These are phyloP conservation scores for Aix galericulata DNA, from an alignment of 2,113 vertebrate species.

Conservation along the genomic window DNA sequence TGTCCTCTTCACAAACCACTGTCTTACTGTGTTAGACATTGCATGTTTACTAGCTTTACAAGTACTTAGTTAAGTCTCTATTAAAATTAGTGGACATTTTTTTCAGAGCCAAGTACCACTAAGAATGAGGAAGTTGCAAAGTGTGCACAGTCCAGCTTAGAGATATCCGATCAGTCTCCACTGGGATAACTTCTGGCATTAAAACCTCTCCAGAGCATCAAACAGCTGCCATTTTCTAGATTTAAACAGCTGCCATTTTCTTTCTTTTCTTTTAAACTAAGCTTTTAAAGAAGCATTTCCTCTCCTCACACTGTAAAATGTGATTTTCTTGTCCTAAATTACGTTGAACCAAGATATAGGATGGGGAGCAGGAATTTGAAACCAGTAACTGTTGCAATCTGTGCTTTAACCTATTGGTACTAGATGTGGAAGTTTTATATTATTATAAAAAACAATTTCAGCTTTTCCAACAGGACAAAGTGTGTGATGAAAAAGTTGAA, in stretches of 20 bases:
- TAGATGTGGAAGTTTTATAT: background rate
- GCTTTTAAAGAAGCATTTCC: conserved; percentile 37
- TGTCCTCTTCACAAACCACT: background rate
- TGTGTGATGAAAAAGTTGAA: background rate
- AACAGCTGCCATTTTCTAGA: conserved; percentile 65
- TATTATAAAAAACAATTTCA: background rate
- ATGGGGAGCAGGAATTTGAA: conserved; percentile 9
- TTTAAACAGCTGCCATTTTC: conserved; percentile 65
- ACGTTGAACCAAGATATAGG: background rate
- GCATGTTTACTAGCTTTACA: background rate
- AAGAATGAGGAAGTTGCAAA: conserved; percentile 38
- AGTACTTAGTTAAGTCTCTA: background rate
- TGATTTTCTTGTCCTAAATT: conserved; percentile 15
- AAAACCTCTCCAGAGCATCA: conserved; percentile 58
- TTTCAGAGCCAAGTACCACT: conserved; percentile 23
- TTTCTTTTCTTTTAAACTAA: conserved; percentile 29
- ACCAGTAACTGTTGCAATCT: background rate
- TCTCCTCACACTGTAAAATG: background rate
- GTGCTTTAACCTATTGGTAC: background rate
- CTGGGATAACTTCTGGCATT: conserved; percentile 47
- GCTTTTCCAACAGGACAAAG: background rate
- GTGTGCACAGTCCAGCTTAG: conserved; percentile 15
- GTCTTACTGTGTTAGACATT: background rate
- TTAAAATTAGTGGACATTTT: background rate
- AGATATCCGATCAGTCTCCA: conserved; percentile 36